Evolutionary conservation across 1,140 invertebrate genomes (phyloP).

Genomic region (Zaprionus taronus): DNA sequence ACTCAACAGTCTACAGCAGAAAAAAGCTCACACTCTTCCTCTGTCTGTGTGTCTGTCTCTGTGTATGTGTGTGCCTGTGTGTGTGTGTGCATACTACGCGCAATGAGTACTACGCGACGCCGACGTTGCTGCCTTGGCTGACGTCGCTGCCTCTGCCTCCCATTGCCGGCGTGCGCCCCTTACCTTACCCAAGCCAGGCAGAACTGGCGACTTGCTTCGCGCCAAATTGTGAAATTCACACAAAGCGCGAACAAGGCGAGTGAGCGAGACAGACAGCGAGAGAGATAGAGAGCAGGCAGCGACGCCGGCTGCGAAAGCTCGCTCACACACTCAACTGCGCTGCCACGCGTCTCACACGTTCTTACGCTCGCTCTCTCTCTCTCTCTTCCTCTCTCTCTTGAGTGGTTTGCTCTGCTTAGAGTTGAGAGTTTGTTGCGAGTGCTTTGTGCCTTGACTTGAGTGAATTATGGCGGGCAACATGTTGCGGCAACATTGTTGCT

Average conservation of each 20-base stretch:
- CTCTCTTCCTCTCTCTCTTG: slow-evolving; percentile 11
- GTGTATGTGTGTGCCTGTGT: no score
- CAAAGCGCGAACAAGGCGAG: background rate
- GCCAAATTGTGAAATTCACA: slow-evolving; percentile 53
- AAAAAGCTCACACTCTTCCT: background rate
- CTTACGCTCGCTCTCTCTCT: background rate
- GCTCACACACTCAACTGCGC: slow-evolving; percentile 1
- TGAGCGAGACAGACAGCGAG: background rate
- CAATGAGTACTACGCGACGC: slow-evolving; percentile 16
- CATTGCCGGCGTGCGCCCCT: slow-evolving; percentile 14
- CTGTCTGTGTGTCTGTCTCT: no score
- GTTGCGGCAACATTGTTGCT: slow-evolving; percentile 57
- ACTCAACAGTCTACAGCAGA: background rate
- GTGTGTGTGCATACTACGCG: slow-evolving; percentile 17
- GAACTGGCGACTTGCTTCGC: slow-evolving; percentile 29
- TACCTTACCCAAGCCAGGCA: slow-evolving; percentile 27
- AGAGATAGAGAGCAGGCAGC: background rate
- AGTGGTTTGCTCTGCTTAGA: background rate
- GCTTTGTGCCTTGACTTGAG: background rate
- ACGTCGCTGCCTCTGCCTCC: slow-evolving; percentile 9
- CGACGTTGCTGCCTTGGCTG: background rate
- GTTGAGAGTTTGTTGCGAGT: background rate
- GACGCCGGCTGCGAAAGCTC: background rate
- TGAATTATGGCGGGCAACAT: slow-evolving; percentile 3
- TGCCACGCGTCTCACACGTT: background rate